These are phyloP conservation scores for Acrossocheilus fasciatus DNA, from an alignment of 2,797 vertebrate species.

Conservation along the genomic window DNA sequence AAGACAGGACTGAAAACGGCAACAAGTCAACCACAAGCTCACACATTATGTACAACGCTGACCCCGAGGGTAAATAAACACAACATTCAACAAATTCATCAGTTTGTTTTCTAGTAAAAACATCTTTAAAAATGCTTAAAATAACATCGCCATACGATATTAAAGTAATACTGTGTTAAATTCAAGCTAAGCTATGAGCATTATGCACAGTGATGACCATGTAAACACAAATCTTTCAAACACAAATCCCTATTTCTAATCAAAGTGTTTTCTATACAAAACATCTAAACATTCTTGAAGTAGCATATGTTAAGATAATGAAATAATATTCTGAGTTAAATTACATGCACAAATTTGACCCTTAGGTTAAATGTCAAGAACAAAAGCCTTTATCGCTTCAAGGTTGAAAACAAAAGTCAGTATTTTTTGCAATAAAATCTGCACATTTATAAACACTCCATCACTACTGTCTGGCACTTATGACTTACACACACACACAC, in stretches of 20 bases:
- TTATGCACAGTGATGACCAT: neutral
- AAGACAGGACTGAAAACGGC: conserved; percentile 30
- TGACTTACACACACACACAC: too few relatives aligned
- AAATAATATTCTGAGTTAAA: neutral
- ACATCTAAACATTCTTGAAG: neutral
- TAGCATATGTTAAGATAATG: neutral
- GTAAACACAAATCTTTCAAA: neutral
- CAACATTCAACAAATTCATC: neutral
- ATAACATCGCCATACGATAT: neutral
- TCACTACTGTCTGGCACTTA: conserved; percentile 8
- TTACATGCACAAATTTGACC: neutral
- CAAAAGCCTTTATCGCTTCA: neutral
- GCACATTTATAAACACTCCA: neutral
- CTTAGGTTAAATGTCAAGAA: neutral
- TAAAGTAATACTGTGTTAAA: neutral
- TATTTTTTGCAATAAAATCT: neutral
- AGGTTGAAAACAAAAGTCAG: neutral
- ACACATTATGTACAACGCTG: neutral
- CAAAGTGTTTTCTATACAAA: neutral
- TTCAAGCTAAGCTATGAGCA: neutral
- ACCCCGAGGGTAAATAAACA: conserved; percentile 10
- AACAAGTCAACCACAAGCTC: conserved; percentile 41
- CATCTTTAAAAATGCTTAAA: neutral
- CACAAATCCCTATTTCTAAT: neutral
- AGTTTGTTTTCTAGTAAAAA: neutral